These are phyloP conservation scores for Malacoctenus gilli DNA, from an alignment of 2,797 vertebrate species.

Conservation along the genomic window DNA sequence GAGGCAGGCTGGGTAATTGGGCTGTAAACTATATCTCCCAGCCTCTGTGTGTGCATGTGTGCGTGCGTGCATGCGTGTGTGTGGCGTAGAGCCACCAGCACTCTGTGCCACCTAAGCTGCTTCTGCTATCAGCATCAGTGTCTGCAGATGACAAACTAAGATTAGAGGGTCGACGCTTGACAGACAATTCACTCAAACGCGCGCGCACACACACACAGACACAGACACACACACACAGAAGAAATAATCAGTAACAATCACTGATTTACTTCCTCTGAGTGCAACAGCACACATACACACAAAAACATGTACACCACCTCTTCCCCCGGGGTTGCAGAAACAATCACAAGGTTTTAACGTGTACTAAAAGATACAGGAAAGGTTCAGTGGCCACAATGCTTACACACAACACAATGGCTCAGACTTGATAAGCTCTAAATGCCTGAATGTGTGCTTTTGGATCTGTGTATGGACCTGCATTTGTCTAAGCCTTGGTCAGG, in stretches of 20 bases:
- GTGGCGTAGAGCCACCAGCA: constrained; percentile 15
- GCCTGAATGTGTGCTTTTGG: constrained; percentile 4
- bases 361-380: constrained; percentile 57
- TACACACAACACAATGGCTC: constrained; percentile 48
- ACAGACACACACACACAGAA: too few species aligned
- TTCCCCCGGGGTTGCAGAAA: constrained; percentile 36
- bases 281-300: background rate
- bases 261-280: constrained; percentile 31
- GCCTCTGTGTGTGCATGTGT: constrained; percentile 10
- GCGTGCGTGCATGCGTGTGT: constrained; percentile 2
- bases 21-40: constrained; percentile 58
- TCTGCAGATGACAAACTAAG: constrained; percentile 52
- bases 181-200: constrained; percentile 27
- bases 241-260: constrained; percentile 19
- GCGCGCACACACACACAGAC: constrained; percentile 1
- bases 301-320: background rate
- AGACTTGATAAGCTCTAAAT: constrained; percentile 31
- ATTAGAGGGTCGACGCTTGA: constrained; percentile 43
- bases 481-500: constrained; percentile 25
- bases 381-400: constrained; percentile 51
- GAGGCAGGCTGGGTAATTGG: constrained; percentile 68
- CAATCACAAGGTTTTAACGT: constrained; percentile 62
- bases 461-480: constrained; percentile 2
- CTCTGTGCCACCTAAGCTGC: constrained; percentile 36
- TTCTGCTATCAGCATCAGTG: constrained; percentile 34